Conservation (phyloP, 2,113 vertebrate genomes). For the Anser brachyrhynchus region DNA sequence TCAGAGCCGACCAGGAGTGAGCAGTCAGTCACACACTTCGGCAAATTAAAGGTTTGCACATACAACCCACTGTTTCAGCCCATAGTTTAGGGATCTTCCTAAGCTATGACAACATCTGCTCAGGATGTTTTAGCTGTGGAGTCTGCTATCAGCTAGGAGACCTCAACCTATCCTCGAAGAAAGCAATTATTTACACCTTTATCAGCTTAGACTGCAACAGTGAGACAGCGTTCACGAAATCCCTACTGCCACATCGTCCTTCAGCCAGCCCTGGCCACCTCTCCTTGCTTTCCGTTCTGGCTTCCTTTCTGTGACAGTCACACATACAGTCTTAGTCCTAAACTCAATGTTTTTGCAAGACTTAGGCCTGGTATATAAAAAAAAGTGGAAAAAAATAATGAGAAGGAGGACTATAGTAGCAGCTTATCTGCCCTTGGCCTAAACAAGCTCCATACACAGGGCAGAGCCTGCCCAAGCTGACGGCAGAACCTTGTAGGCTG, state of each 20-base stretch:
- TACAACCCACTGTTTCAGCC: background rate
- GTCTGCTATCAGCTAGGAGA: background rate
- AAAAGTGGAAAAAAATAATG: background rate
- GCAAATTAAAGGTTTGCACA: background rate
- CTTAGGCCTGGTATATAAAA: background rate
- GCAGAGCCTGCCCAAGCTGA: background rate
- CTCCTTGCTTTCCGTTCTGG: background rate
- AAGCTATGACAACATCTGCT: background rate
- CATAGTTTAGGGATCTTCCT: background rate
- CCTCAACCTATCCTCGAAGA: background rate
- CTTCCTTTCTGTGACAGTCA: background rate
- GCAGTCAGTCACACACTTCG: background rate
- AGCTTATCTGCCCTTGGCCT: background rate
- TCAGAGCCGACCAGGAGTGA: background rate
- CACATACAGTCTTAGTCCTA: background rate
- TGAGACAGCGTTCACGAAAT: background rate
- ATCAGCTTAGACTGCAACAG: background rate
- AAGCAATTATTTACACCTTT: slow-evolving; percentile 24
- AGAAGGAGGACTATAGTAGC: background rate
- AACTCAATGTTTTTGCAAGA: background rate
- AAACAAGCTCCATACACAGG: background rate
- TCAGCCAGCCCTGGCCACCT: background rate
- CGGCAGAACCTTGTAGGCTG: background rate
- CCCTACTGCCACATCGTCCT: background rate
- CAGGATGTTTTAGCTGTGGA: background rate